phyloP scores from a whole-genome alignment of 2,797 vertebrate genomes.

The Enteromius treurensis region DNA sequence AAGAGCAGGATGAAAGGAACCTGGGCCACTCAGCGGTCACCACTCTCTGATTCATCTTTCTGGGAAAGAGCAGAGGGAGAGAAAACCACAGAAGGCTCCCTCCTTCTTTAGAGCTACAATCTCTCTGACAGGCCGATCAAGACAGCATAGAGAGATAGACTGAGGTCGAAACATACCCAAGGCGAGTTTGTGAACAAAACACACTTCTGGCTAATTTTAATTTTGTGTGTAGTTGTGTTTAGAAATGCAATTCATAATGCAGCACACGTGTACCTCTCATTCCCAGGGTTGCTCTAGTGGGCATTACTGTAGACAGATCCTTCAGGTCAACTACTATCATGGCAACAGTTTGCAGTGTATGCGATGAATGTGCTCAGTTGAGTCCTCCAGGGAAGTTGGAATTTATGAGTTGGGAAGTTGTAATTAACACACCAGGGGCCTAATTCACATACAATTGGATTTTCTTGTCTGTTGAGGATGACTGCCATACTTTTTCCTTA shows the following conservation, averaged over 20 bases:
- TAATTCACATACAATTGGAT: not conserved
- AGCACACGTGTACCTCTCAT: not conserved
- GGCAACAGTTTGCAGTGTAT: not conserved
- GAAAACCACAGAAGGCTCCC: conserved; percentile 59
- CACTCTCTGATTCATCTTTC: conserved; percentile 77
- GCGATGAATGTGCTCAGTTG: not conserved
- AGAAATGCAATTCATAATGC: conserved; percentile 3
- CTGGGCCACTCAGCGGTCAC: conserved; percentile 69
- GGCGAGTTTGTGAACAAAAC: not conserved
- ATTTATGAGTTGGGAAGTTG: too few relatives aligned
- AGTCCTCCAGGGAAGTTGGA: not conserved
- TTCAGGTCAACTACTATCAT: not conserved
- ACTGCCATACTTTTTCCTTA: not conserved
- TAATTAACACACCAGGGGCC: not conserved
- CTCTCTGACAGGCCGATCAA: conserved; percentile 20
- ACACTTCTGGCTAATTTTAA: not conserved
- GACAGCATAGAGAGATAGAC: conserved; percentile 12
- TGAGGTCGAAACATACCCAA: not conserved
- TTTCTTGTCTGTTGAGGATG: not conserved
- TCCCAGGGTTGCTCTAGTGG: not conserved
- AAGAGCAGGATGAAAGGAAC: conserved; percentile 68
- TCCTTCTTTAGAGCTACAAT: conserved; percentile 57
- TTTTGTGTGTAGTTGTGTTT: not conserved
- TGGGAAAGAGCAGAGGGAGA: conserved; percentile 66
- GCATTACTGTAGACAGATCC: not conserved